Conservation (phyloP, 2,113 vertebrate genomes). For the Coryphaenoides rupestris region DNA sequence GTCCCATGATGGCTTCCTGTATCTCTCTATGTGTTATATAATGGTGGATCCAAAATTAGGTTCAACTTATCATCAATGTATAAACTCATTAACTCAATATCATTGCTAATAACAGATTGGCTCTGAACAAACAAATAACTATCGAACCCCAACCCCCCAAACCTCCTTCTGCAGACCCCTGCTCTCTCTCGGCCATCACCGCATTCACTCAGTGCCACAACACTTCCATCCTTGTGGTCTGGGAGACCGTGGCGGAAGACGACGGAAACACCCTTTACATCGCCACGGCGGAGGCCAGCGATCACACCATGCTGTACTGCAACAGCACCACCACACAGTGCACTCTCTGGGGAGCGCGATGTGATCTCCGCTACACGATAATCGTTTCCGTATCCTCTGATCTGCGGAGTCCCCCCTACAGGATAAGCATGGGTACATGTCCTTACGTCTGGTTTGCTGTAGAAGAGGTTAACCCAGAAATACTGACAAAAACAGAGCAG, state of each 20-base stretch:
- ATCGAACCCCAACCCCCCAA: no score
- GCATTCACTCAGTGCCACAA: conserved; percentile 57
- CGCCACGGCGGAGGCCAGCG: conserved; percentile 56
- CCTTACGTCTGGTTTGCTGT: no score
- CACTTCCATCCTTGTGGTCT: conserved; percentile 52
- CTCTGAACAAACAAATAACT: no score
- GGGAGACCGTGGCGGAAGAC: conserved; percentile 41
- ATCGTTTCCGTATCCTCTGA: conserved; percentile 57
- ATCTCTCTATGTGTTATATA: no score
- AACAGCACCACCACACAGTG: conserved; percentile 53
- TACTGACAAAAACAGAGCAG: no score
- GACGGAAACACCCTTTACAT: conserved; percentile 40
- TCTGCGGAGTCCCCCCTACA: conserved; percentile 60
- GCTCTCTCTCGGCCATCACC: conserved; percentile 54
- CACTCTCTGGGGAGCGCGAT: conserved; percentile 53
- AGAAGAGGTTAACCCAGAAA: no score
- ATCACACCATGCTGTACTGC: conserved; percentile 49
- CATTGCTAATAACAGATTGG: no score
- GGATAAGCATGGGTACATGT: conserved; percentile 64
- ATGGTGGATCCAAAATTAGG: no score
- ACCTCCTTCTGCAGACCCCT: conserved; percentile 44
- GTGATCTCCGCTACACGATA: conserved; percentile 63
- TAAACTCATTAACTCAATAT: no score
- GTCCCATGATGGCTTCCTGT: no score
- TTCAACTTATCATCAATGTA: no score